phyloP scores from a whole-genome alignment of 2,797 vertebrate species.

The Poeciliopsis presidionis region DNA sequence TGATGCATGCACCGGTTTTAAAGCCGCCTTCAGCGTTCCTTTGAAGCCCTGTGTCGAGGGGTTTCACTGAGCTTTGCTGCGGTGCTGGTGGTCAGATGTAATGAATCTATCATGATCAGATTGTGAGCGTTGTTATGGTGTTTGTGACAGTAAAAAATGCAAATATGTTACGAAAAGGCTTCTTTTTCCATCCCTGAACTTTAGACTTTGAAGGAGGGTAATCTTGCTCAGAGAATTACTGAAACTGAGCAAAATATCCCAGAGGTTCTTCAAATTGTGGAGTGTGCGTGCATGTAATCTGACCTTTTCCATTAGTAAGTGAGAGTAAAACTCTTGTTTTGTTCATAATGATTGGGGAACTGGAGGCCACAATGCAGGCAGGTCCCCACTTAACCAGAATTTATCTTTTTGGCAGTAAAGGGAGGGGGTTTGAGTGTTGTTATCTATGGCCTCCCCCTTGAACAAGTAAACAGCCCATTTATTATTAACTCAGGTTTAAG shows the following conservation, averaged over 20 bases:
- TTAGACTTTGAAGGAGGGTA: conserved; percentile 37
- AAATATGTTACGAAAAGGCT: conserved; percentile 1
- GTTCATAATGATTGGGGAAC: conserved; percentile 82
- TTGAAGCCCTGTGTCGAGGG: conserved; percentile 38
- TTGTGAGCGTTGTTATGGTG: background rate
- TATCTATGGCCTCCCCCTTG: conserved; percentile 87
- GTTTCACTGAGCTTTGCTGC: conserved; percentile 15
- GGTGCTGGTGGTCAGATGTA: conserved; percentile 51
- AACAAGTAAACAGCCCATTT: conserved; percentile 90
- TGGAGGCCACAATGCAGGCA: conserved; percentile 81
- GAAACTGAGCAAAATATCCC: conserved; percentile 29
- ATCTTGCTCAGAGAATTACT: conserved; percentile 17
- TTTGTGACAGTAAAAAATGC: conserved; percentile 2
- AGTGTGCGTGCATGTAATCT: conserved; percentile 52
- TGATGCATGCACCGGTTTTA: conserved; percentile 61
- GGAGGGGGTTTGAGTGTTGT: conserved; percentile 83
- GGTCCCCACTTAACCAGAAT: conserved; percentile 88
- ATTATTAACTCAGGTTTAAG: conserved; percentile 91
- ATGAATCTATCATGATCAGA: conserved; percentile 27
- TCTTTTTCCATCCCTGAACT: conserved; percentile 8
- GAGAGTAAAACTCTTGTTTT: conserved; percentile 82
- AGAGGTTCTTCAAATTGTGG: conserved; percentile 53
- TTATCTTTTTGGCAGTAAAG: conserved; percentile 88
- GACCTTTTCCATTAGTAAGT: conserved; percentile 81
- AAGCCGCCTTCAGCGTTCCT: conserved; percentile 65